These are phyloP conservation scores for Cyrtodaria siliqua DNA, from an alignment of 2,888 invertebrate genomes.

Conservation along the genomic window DNA sequence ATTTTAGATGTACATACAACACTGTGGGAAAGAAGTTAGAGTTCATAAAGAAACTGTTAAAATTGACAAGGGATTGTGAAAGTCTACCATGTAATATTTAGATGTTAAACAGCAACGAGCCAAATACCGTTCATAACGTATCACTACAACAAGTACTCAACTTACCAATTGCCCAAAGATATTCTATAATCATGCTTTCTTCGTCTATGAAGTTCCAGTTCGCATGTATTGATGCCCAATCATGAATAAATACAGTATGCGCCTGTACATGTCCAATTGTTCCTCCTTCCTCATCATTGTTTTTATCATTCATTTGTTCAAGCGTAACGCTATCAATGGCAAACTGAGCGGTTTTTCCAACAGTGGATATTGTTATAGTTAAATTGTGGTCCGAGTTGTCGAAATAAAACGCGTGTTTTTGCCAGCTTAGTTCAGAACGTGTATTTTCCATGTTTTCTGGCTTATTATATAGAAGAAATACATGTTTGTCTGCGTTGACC, in stretches of 20 bases:
- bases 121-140: too few relatives aligned
- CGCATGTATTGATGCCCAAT: slow-evolving; percentile 55
- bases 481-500: slow-evolving; percentile 17
- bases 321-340: slow-evolving; percentile 37
- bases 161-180: slow-evolving; percentile 55
- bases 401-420: slow-evolving; percentile 47
- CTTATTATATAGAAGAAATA: slow-evolving; percentile 28
- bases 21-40: too few relatives aligned
- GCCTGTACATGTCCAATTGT: slow-evolving; percentile 31
- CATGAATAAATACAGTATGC: slow-evolving; percentile 44
- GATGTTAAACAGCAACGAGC: too few relatives aligned
- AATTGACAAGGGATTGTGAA: too few relatives aligned
- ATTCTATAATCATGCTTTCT: slow-evolving; percentile 47
- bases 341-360: slow-evolving; percentile 12
- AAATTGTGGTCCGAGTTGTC: neutral
- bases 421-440: slow-evolving; percentile 24
- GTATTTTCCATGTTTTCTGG: neutral
- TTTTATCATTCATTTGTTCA: neutral
- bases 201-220: slow-evolving; percentile 45
- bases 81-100: too few relatives aligned
- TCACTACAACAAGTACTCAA: too few relatives aligned
- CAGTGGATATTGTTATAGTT: slow-evolving; percentile 22
- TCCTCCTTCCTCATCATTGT: neutral
- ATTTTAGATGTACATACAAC: too few relatives aligned
- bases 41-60: too few relatives aligned